These are phyloP conservation scores for Pionites leucogaster DNA, from an alignment of 2,113 vertebrate species.

Conservation along the genomic window DNA sequence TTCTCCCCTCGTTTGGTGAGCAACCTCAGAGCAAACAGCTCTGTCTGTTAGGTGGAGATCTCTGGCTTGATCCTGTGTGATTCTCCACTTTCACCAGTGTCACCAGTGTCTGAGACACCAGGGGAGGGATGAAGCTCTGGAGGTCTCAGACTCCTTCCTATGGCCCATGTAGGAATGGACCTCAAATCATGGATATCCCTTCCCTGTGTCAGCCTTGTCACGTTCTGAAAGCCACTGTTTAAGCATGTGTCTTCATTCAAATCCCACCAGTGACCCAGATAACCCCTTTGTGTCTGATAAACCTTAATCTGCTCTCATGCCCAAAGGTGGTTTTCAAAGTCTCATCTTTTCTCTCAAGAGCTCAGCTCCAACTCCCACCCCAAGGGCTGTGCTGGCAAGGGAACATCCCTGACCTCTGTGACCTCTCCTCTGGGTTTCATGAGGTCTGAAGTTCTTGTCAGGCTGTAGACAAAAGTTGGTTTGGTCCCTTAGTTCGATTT, in stretches of 20 bases:
- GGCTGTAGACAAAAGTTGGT: background rate
- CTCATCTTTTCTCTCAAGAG: background rate
- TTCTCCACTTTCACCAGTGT: background rate
- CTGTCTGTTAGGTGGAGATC: background rate
- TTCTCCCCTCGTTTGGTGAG: background rate
- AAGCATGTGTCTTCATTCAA: background rate
- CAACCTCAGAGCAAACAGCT: background rate
- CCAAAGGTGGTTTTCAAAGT: background rate
- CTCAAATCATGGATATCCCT: background rate
- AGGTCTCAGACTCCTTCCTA: background rate
- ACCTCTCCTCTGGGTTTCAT: background rate
- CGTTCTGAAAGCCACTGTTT: rapidly evolving
- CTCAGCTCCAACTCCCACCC: background rate
- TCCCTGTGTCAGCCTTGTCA: background rate
- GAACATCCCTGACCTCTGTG: background rate
- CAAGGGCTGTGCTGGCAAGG: background rate
- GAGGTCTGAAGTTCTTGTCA: background rate
- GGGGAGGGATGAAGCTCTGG: background rate
- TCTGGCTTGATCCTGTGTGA: background rate
- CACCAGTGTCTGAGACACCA: background rate
- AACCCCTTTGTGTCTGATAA: background rate
- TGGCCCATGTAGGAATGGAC: rapidly evolving
- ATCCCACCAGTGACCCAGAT: background rate
- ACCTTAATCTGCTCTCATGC: background rate
- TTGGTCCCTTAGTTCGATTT: background rate